These are phyloP conservation scores for Lochmaea crataegi DNA, from an alignment of 2,888 invertebrate genomes.

Conservation along the genomic window DNA sequence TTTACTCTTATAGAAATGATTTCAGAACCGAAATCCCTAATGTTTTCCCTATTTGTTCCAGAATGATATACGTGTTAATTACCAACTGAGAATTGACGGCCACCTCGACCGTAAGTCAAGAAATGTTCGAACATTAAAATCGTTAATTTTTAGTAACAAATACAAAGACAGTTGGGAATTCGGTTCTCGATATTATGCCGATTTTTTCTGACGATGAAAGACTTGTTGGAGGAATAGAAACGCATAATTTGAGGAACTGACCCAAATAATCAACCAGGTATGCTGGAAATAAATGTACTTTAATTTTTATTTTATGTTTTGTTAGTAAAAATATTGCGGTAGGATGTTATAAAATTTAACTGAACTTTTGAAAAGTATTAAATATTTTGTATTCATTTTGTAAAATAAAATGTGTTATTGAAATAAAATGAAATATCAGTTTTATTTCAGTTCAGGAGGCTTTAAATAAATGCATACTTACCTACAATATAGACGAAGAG, in stretches of 20 bases:
- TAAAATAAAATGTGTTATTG: background rate
- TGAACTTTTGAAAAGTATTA: background rate
- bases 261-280: constrained; percentile 39
- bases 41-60: constrained; percentile 66
- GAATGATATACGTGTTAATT: constrained; percentile 74
- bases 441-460: background rate
- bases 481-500: background rate
- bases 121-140: constrained; percentile 36
- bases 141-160: constrained; percentile 43
- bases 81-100: constrained; percentile 65
- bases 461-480: background rate
- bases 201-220: constrained; percentile 31
- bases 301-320: constrained; percentile 37
- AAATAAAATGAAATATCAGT: background rate
- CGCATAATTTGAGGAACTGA: constrained; percentile 53
- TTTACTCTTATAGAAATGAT: constrained; percentile 23
- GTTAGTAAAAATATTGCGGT: constrained; percentile 19
- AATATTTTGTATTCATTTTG: constrained; percentile 1
- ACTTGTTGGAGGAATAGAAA: constrained; percentile 34
- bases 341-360: constrained; percentile 7
- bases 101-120: constrained; percentile 43
- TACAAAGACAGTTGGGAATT: constrained; percentile 55
- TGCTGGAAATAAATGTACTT: constrained; percentile 35
- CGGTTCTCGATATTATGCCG: constrained; percentile 59
- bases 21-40: constrained; percentile 61